These are phyloP conservation scores for Cerastis leucographa DNA, from an alignment of 2,888 invertebrate species.

Conservation along the genomic window DNA sequence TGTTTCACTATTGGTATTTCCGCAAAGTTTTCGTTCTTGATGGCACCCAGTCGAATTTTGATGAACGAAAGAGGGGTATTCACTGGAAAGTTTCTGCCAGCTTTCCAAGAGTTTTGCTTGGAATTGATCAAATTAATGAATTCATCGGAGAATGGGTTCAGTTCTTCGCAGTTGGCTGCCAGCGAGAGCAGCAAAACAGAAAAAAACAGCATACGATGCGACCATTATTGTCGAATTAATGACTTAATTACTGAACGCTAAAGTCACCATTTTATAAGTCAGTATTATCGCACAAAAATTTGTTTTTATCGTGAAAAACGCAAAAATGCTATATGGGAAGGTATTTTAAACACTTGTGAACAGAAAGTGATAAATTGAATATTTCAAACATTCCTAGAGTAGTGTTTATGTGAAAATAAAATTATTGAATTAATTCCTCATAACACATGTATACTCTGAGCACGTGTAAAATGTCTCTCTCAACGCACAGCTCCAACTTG, in stretches of 20 bases:
- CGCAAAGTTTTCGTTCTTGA: not conserved
- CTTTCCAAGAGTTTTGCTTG: slow-evolving; percentile 25
- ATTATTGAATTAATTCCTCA: not conserved
- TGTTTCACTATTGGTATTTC: slow-evolving; percentile 1
- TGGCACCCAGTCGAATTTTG: not conserved
- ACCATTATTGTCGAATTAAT: not conserved
- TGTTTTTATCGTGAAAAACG: not conserved
- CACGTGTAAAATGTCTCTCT: not conserved
- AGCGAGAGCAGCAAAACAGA: slow-evolving; percentile 1
- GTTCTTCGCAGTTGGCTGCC: too few species aligned
- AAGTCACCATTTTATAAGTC: too few species aligned
- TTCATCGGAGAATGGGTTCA: slow-evolving; percentile 10
- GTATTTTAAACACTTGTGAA: slow-evolving; percentile 1
- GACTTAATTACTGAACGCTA: not conserved
- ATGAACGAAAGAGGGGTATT: slow-evolving; percentile 9
- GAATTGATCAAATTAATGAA: slow-evolving; percentile 25
- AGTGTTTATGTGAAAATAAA: not conserved
- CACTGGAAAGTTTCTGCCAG: slow-evolving; percentile 15
- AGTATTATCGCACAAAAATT: not conserved
- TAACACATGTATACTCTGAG: not conserved
- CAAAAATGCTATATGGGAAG: not conserved
- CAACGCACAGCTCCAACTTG: not conserved
- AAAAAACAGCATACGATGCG: not conserved
- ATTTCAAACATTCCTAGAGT: not conserved
- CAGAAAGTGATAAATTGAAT: slow-evolving; percentile 12